Evolutionary conservation across 2,113 vertebrate species (phyloP), one percentile per base, ranked within the genome.

Genomic region (Ariopsis seemanni): DNA sequence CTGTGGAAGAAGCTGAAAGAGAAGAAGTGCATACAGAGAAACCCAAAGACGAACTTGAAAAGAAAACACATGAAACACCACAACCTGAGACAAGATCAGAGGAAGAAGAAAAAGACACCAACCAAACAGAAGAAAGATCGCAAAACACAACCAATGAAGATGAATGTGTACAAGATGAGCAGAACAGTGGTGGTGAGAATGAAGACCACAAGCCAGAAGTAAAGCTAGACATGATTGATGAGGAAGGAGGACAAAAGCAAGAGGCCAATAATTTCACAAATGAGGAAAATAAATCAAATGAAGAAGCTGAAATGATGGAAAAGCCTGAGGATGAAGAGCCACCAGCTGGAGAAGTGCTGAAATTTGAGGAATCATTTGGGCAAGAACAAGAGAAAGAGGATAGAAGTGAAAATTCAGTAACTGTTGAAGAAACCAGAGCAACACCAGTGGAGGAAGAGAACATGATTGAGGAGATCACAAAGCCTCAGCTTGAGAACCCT

Each of bases 351-450:
- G 52, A 71, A 87, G 88, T 85, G 53, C 27, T 30, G 1, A 89
- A 91, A 86, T 86, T 85, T 30, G 82, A 93, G 88, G 93, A 93
- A 15, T 90, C 90, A 89, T 86, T 84, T 1, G 82, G 71, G 52
- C 90, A 91, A 65, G 89, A 91, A 81, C 75, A 1, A 5, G 75
- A 88, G 52, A 72, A 79, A 88, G 82, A 89, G 82, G 80, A 75
- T 17, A 89, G 93, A 87, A 30, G 0, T 50, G 53, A 52, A 83
- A 55, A 74, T 78, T 42, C 52, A 53, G 63, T 14, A 48, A 78
- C 55, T 57, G n/a, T n/a, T 65, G 63, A 71, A 72, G 83, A 72
- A 52, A 53, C 12, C 25, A 27, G 7, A 62, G 55, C 6, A 10
- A 62, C 83, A 48, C n/a, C 55, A 17, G 74, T 30, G 34, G 63